phyloP scores from a whole-genome alignment of 1,140 invertebrate genomes.

The Drosophila sp. region DNA sequence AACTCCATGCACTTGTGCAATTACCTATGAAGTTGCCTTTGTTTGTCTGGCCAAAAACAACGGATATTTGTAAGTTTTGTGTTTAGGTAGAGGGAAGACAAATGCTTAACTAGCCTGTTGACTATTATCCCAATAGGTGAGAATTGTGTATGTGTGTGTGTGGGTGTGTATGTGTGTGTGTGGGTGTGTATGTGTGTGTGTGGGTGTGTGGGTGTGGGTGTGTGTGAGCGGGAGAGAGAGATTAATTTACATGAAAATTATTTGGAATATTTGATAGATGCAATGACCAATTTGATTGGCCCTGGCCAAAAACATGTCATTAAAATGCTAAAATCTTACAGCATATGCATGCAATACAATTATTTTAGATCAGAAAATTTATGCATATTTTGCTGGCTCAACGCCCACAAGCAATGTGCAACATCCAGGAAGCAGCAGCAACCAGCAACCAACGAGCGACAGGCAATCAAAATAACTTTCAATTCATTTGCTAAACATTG shows the following conservation, averaged over 20 bases:
- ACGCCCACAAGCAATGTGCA: slow-evolving; percentile 6
- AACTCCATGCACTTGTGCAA: not conserved
- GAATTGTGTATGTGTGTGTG: slow-evolving; percentile 6
- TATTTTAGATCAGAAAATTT: slow-evolving; percentile 45
- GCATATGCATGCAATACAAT: slow-evolving; percentile 65
- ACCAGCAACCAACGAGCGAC: slow-evolving; percentile 12
- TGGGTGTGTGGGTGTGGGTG: not conserved
- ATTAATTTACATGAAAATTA: slow-evolving; percentile 75
- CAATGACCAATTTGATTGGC: slow-evolving; percentile 34
- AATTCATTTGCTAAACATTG: slow-evolving; percentile 52
- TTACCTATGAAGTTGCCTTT: slow-evolving; percentile 4
- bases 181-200: not conserved
- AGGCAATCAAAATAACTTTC: slow-evolving; percentile 62
- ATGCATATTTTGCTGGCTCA: slow-evolving; percentile 32
- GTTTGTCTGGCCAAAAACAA: slow-evolving; percentile 38
- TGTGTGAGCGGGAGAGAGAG: slow-evolving; percentile 4
- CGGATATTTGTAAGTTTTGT: slow-evolving; percentile 60
- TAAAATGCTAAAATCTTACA: slow-evolving; percentile 80
- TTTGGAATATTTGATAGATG: slow-evolving; percentile 38
- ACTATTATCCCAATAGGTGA: slow-evolving; percentile 15
- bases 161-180: not conserved
- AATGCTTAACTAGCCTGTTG: slow-evolving; percentile 36
- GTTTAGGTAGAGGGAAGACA: slow-evolving; percentile 25
- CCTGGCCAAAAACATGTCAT: slow-evolving; percentile 56
- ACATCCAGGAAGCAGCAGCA: not conserved